Conservation (phyloP, 2,113 vertebrate species). For the Calyptommatus sinebrachiatus region DNA sequence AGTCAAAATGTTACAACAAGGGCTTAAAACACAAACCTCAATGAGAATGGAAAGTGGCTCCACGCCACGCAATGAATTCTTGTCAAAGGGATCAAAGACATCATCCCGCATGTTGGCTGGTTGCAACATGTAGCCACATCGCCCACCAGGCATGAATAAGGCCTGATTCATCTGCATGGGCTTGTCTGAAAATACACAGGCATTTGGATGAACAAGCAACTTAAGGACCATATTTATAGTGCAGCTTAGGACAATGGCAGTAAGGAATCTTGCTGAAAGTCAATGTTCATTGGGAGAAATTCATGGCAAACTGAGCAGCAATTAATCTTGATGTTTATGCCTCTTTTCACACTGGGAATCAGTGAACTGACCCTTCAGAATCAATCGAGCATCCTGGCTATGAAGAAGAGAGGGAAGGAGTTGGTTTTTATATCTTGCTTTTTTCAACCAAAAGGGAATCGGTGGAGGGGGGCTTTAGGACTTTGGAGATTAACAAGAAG, state of each 20-base stretch:
- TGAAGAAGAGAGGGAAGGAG: too few species aligned
- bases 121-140: constrained; percentile 92
- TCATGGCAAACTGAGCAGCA: too few species aligned
- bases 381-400: too few species aligned
- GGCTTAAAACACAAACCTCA: constrained; percentile 73
- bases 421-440: too few species aligned
- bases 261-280: background rate
- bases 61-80: constrained; percentile 78
- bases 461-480: too few species aligned
- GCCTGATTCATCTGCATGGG: constrained; percentile 99
- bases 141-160: constrained; percentile 90
- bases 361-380: too few species aligned
- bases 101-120: constrained; percentile 91
- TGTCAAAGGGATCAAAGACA: constrained; percentile 93
- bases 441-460: too few species aligned
- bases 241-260: background rate
- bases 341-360: too few species aligned
- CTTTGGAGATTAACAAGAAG: too few species aligned
- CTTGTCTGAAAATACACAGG: constrained; percentile 80
- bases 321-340: too few species aligned
- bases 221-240: background rate
- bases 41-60: constrained; percentile 83
- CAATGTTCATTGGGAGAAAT: too few species aligned
- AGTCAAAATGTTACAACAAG: background rate
- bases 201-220: background rate